These are phyloP conservation scores for Cremastobaeus sp. DNA, from an alignment of 2,888 invertebrate species.

Conservation along the genomic window DNA sequence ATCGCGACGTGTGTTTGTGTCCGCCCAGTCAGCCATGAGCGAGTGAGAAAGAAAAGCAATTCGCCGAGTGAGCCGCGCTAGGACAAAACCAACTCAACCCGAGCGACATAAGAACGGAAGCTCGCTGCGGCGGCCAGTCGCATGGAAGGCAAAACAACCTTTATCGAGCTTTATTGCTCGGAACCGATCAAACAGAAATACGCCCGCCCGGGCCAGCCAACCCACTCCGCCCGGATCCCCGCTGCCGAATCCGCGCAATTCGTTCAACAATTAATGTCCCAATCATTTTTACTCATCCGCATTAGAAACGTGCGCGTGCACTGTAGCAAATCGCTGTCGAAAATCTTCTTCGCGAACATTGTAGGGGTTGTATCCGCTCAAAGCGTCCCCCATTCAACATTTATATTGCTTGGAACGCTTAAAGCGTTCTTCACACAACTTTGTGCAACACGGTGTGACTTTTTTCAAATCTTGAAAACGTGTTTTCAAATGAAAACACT, in stretches of 20 bases:
- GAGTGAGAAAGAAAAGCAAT: conserved; percentile 1
- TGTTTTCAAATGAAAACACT: too few relatives aligned
- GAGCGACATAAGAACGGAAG: conserved; percentile 67
- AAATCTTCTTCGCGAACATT: too few relatives aligned
- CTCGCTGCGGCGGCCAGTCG: conserved; percentile 70
- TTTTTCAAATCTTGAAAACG: too few relatives aligned
- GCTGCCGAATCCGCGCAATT: conserved; percentile 33
- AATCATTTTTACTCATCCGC: too few relatives aligned
- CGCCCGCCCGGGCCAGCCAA: conserved; percentile 54
- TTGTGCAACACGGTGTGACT: too few relatives aligned
- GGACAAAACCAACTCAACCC: conserved; percentile 58
- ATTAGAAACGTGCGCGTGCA: too few relatives aligned
- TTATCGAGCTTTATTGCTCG: conserved; percentile 74
- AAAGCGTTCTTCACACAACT: too few relatives aligned
- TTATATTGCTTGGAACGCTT: too few relatives aligned
- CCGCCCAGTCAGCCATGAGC: too few relatives aligned
- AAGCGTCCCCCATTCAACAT: too few relatives aligned
- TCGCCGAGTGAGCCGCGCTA: conserved; percentile 3
- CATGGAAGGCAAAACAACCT: conserved; percentile 70
- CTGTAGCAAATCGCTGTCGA: too few relatives aligned
- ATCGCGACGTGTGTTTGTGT: conserved; percentile 8
- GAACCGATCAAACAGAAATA: conserved; percentile 73
- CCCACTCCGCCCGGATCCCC: conserved; percentile 60
- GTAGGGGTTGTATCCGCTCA: too few relatives aligned
- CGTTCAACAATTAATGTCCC: conserved; percentile 32